Evolutionary conservation across 2,888 invertebrate genomes (phyloP).

Genomic region (Hoplodrina blanda): DNA sequence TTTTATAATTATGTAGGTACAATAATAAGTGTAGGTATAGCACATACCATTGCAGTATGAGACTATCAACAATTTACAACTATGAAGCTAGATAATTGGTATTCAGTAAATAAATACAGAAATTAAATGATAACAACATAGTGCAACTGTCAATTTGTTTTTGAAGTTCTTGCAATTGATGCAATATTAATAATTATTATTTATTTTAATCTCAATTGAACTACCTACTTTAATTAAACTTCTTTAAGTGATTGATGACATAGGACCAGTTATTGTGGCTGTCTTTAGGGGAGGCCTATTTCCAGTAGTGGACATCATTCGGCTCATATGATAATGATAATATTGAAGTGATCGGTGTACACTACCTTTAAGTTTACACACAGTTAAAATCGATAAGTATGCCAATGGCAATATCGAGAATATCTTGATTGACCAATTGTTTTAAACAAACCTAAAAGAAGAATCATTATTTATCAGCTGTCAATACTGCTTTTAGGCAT

Average conservation of each 20-base stretch:
- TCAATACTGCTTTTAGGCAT: background rate
- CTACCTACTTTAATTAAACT: background rate
- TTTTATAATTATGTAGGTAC: background rate
- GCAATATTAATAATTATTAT: background rate
- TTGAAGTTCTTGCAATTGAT: background rate
- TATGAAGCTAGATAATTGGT: slow-evolving; percentile 6
- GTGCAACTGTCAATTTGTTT: background rate
- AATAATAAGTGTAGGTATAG: background rate
- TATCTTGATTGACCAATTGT: background rate
- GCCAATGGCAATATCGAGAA: background rate
- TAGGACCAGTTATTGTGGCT: too few species aligned
- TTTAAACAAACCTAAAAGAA: background rate
- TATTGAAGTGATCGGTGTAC: too few species aligned
- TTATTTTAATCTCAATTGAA: background rate
- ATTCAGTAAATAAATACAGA: slow-evolving; percentile 39
- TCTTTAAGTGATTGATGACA: background rate
- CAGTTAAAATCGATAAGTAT: background rate
- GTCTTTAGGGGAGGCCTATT: too few species aligned
- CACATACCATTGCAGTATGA: background rate
- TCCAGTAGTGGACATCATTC: too few species aligned
- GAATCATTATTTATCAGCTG: background rate
- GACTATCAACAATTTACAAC: slow-evolving; percentile 18
- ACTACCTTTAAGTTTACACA: background rate
- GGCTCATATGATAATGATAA: too few species aligned
- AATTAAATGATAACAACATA: slow-evolving; percentile 38